These are phyloP conservation scores for Listronotus oregonensis DNA, from an alignment of 1,140 invertebrate genomes.

Conservation along the genomic window DNA sequence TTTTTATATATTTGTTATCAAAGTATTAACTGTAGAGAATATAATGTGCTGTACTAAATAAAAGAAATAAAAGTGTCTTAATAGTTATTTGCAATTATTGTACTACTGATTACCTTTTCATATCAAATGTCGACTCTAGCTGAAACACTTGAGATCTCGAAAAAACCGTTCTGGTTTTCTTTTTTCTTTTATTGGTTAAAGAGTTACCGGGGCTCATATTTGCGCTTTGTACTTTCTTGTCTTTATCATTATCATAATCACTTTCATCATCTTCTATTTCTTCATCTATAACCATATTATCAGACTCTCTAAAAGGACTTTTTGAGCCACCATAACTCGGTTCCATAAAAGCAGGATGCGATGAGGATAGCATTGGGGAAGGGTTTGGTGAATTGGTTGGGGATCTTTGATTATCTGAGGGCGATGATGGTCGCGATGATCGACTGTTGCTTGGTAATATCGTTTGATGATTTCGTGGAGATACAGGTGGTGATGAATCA, in stretches of 20 bases:
- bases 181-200: conserved; percentile 82
- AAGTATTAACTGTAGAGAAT: no score
- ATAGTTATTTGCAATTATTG: background rate
- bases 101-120: conserved; percentile 79
- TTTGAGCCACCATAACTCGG: conserved; percentile 57
- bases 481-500: conserved; percentile 64
- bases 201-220: conserved; percentile 59
- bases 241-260: conserved; percentile 68
- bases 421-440: conserved; percentile 57
- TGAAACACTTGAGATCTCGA: conserved; percentile 94
- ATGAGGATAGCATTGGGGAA: conserved; percentile 38
- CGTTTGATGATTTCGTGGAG: conserved; percentile 60
- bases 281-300: conserved; percentile 63
- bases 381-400: conserved; percentile 52
- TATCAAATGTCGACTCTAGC: conserved; percentile 96
- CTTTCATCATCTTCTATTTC: conserved; percentile 73
- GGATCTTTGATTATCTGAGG: conserved; percentile 54
- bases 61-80: no score
- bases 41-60: no score
- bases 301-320: conserved; percentile 54
- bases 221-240: conserved; percentile 62
- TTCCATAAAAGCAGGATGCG: conserved; percentile 57
- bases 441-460: conserved; percentile 58
- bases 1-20: no score
- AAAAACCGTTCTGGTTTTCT: conserved; percentile 98